Conservation (phyloP, 2,888 invertebrate species). For the Neoaliturus tenellus region DNA sequence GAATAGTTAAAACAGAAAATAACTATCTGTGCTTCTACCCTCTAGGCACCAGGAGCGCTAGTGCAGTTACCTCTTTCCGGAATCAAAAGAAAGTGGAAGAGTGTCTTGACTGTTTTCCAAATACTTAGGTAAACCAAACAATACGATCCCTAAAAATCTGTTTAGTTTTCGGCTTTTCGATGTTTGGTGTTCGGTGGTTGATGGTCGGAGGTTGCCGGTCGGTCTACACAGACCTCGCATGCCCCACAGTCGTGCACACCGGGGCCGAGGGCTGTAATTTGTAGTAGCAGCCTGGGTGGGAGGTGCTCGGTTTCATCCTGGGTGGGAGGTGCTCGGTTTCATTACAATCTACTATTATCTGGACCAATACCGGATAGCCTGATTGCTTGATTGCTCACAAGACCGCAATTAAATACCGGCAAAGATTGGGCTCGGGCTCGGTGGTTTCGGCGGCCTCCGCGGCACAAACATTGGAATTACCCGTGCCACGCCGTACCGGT, state of each 20-base stretch:
- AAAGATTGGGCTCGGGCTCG: slow-evolving; percentile 17
- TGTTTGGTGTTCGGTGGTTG: too few species aligned
- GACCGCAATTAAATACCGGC: slow-evolving; percentile 51
- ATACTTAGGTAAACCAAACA: too few species aligned
- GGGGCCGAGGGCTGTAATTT: slow-evolving; percentile 33
- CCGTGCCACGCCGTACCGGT: neutral
- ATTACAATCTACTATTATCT: slow-evolving; percentile 50
- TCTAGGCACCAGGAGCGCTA: too few species aligned
- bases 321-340: slow-evolving; percentile 47
- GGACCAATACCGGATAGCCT: slow-evolving; percentile 53
- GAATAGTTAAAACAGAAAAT: too few species aligned
- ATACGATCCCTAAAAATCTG: too few species aligned
- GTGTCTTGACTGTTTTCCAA: too few species aligned
- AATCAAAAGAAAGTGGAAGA: too few species aligned
- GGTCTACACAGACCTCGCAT: too few species aligned
- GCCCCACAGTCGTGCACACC: slow-evolving; percentile 5
- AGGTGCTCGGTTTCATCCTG: slow-evolving; percentile 44
- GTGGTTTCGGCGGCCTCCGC: slow-evolving; percentile 28
- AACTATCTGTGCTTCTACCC: too few species aligned
- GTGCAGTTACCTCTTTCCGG: too few species aligned
- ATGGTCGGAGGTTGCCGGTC: too few species aligned
- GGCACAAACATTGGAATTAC: slow-evolving; percentile 32
- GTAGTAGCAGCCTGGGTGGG: slow-evolving; percentile 34
- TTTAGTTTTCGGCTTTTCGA: too few species aligned
- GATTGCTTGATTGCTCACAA: slow-evolving; percentile 46